Conservation (phyloP, 1,140 invertebrate species). For the Acromyrmex heyeri region DNA sequence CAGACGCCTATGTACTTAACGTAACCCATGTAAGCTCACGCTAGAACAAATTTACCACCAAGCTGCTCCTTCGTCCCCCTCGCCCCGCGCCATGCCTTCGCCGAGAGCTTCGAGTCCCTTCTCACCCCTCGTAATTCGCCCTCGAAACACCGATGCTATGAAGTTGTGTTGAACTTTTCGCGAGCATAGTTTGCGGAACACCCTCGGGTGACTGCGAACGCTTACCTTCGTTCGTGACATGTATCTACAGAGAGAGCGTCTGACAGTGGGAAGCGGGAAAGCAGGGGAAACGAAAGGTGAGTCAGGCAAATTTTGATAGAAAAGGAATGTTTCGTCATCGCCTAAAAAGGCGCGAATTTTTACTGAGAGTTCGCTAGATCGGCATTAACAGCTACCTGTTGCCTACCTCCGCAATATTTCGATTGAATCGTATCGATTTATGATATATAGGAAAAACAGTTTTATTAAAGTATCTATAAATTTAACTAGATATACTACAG, state of each 20-base stretch:
- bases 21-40: slow-evolving; percentile 87
- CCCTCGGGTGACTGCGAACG: slow-evolving; percentile 76
- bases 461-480: no score
- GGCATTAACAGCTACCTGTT: slow-evolving; percentile 65
- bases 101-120: slow-evolving; percentile 72
- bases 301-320: slow-evolving; percentile 55
- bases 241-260: slow-evolving; percentile 68
- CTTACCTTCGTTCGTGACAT: slow-evolving; percentile 79
- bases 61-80: slow-evolving; percentile 46
- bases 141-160: slow-evolving; percentile 81
- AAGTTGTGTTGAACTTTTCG: slow-evolving; percentile 86
- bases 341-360: slow-evolving; percentile 29
- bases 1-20: slow-evolving; percentile 86
- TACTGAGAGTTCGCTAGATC: slow-evolving; percentile 56
- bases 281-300: slow-evolving; percentile 35
- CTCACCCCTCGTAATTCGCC: slow-evolving; percentile 71
- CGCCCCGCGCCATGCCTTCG: slow-evolving; percentile 44
- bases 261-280: slow-evolving; percentile 46
- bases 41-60: slow-evolving; percentile 85
- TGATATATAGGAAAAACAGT: no score
- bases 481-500: no score
- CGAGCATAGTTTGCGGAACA: slow-evolving; percentile 83
- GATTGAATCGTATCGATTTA: slow-evolving; percentile 58
- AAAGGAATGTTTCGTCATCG: slow-evolving; percentile 27
- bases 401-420: slow-evolving; percentile 53